phyloP scores from a whole-genome alignment of 1,140 invertebrate species.

The Alviniconcha marisindica region DNA sequence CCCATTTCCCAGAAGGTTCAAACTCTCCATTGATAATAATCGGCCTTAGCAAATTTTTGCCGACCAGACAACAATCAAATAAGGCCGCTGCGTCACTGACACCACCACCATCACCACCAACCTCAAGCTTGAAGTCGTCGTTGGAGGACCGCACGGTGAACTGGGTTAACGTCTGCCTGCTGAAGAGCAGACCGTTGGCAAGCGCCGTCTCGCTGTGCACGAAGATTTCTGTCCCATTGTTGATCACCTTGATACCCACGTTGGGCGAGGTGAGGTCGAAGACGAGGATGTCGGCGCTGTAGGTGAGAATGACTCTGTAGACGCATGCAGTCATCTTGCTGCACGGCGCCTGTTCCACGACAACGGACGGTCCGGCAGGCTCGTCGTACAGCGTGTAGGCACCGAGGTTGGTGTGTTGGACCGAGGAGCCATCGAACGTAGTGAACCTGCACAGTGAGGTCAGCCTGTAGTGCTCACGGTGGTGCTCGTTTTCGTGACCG shows the following conservation, averaged over 20 bases:
- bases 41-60: no score
- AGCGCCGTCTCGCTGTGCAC: neutral
- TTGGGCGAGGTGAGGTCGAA: neutral
- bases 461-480: no score
- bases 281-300: constrained; percentile 9
- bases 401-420: neutral
- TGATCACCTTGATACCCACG: neutral
- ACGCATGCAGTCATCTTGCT: constrained; percentile 11
- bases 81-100: neutral
- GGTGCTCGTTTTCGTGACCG: no score
- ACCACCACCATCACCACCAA: neutral
- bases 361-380: neutral
- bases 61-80: no score
- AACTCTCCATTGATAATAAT: no score
- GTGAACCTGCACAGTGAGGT: neutral
- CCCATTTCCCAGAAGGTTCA: no score
- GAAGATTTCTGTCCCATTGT: neutral
- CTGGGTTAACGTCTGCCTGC: neutral
- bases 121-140: neutral
- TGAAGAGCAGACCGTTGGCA: neutral
- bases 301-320: neutral
- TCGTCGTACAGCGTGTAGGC: constrained; percentile 21
- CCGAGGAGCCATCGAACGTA: neutral
- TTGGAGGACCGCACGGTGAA: neutral
- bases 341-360: constrained; percentile 1